Evolutionary conservation across 1,140 invertebrate genomes (phyloP).

Genomic region (Sycobia sp.): DNA sequence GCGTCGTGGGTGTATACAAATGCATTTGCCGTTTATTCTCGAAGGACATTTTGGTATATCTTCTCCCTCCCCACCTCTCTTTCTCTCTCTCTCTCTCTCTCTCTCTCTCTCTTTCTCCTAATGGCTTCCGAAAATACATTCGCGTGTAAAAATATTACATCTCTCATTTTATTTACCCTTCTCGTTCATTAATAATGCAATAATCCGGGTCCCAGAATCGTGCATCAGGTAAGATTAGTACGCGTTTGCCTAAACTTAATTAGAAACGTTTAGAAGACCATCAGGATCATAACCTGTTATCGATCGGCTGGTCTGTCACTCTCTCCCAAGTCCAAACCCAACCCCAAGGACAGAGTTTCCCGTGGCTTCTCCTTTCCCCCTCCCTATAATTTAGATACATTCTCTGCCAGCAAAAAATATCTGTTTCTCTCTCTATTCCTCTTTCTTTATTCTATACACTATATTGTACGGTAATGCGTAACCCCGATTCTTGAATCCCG

Average conservation of each 20-base stretch:
- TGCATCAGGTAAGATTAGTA: neutral
- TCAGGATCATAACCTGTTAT: conserved; percentile 30
- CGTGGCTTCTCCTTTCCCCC: conserved; percentile 5
- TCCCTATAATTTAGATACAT: no score
- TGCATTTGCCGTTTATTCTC: conserved; percentile 6
- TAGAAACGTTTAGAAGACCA: conserved; percentile 1
- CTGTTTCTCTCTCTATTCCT: conserved; percentile 10
- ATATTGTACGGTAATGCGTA: no score
- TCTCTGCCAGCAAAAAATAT: neutral
- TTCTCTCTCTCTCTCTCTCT: conserved; percentile 25
- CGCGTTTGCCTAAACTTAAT: neutral
- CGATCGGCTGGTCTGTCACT: conserved; percentile 18
- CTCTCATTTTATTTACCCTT: no score
- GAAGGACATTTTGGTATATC: conserved; percentile 11
- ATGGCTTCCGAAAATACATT: neutral
- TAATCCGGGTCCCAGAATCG: no score
- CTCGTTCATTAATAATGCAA: no score
- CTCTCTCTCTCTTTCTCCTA: conserved; percentile 4
- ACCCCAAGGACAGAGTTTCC: conserved; percentile 6
- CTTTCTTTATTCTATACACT: conserved; percentile 1
- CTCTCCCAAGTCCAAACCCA: conserved; percentile 1
- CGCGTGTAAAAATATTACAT: neutral
- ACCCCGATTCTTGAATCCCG: no score
- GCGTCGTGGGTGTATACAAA: neutral
- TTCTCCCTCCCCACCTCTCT: conserved; percentile 18